Evolutionary conservation across 1,140 invertebrate genomes (phyloP).

Genomic region (Euura saliciscinereae): DNA sequence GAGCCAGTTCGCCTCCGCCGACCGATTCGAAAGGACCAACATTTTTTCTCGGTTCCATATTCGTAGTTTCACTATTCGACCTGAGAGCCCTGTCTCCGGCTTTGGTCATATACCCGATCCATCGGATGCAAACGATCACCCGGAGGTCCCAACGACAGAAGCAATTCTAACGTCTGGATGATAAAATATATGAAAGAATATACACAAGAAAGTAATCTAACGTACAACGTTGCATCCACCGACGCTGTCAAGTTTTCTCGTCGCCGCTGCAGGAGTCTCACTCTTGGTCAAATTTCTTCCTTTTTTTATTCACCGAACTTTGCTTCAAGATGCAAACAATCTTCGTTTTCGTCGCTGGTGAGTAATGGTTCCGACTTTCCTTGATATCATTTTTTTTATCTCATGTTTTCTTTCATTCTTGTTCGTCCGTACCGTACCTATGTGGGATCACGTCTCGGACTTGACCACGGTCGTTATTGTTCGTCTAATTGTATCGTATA

Average conservation of each 20-base stretch:
- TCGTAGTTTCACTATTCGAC: background rate
- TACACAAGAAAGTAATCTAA: too few species aligned
- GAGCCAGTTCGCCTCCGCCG: constrained; percentile 19
- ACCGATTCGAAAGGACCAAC: constrained; percentile 23
- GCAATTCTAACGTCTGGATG: too few species aligned
- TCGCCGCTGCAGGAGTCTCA: background rate
- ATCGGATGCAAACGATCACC: background rate
- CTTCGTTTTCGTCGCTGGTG: constrained; percentile 3
- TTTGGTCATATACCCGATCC: constrained; percentile 1
- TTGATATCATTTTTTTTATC: background rate
- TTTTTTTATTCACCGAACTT: background rate
- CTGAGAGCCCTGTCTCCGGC: background rate
- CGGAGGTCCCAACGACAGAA: background rate
- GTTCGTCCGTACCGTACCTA: too few species aligned
- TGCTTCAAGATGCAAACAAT: constrained; percentile 9
- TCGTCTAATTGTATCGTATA: too few species aligned
- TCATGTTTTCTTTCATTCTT: background rate
- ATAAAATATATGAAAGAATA: too few species aligned
- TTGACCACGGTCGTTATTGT: too few species aligned
- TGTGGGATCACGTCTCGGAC: too few species aligned
- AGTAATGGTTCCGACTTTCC: background rate
- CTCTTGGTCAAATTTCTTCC: background rate
- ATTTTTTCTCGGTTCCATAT: background rate
- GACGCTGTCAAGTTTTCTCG: background rate
- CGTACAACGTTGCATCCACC: background rate